Base-by-base conservation (phyloP, 2,797 vertebrate species). In the Neoniphon sammara region DNA sequence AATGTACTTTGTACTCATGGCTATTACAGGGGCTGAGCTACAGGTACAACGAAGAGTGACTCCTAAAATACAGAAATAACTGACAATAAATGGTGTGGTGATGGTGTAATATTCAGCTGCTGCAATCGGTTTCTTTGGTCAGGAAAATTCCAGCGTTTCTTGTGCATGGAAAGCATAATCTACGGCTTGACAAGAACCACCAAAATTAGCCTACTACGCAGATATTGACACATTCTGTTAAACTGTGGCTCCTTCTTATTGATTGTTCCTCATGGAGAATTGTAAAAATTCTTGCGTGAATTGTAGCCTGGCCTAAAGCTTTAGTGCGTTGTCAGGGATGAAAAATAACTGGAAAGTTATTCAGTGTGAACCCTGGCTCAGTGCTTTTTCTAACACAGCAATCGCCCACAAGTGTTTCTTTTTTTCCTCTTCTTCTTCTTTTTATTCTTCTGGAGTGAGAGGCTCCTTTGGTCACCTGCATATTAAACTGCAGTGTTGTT, bases 321-420 rank as follows among this genome's bases (percentile, higher is more conserved):
- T 30, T 50, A 6, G 46, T 64, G 61, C 39, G 31, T 27, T 7
- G 23, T 55, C 31, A 55, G 11, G 27, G 36, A 62, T 80, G 61
- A 62, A 78, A 71, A 71, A 61, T 66, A 47, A 68, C 31, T 23
- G 75, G 75, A 74, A 53, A 53, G 52, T 69, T 71, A 61, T 77
- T 57, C 73, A 73, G 36, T 44, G 17, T 69, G 71, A 75, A 27
- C 53, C 49, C 53, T 82, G 27, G 21, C 75, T 82, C 47, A 60
- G 67, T 75, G 54, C 68, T 72, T 70, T 76, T 70, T 53, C 21
- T 23, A 68, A 64, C 8, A 68, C n/a, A 27, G 56, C 20, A 56
- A 21, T 73, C 63, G 63, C 58, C 65, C 71, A 78, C 72, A 25
- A 72, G 59, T 56, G 7, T 2, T 17, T 34, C 31, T 10, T n/a